Conservation (phyloP, 2,113 vertebrate genomes). For the Cinclus cinclus region DNA sequence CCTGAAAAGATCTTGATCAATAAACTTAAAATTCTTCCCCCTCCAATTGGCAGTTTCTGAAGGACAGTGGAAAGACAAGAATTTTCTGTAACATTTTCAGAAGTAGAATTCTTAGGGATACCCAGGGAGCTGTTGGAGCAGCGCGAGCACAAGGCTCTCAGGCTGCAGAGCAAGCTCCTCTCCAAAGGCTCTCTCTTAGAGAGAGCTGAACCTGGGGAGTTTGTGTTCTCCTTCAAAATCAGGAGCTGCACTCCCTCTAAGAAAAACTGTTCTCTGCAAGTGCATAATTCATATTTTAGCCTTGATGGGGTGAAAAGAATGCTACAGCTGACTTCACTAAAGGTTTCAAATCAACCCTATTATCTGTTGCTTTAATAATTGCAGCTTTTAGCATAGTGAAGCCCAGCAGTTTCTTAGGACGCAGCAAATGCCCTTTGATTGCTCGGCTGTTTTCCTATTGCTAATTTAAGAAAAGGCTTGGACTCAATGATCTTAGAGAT, state of each 20-base stretch:
- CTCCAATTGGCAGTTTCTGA: not conserved
- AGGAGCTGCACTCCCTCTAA: not conserved
- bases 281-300: not conserved
- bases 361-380: not conserved
- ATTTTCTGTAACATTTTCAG: not conserved
- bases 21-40: not conserved
- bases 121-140: not conserved
- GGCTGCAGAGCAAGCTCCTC: not conserved
- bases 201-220: accelerated
- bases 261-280: not conserved
- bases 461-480: not conserved
- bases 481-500: not conserved
- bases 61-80: conserved; percentile 8
- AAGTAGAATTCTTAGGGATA: not conserved
- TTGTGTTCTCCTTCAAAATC: not conserved
- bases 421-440: not conserved
- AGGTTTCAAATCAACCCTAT: not conserved
- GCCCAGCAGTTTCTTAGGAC: not conserved
- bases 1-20: not conserved
- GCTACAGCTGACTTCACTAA: not conserved
- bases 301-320: not conserved
- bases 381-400: not conserved
- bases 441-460: not conserved
- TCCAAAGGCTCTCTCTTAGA: not conserved
- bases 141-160: accelerated